Conservation (phyloP, 1,140 invertebrate genomes). For the Brachionus sp. region DNA sequence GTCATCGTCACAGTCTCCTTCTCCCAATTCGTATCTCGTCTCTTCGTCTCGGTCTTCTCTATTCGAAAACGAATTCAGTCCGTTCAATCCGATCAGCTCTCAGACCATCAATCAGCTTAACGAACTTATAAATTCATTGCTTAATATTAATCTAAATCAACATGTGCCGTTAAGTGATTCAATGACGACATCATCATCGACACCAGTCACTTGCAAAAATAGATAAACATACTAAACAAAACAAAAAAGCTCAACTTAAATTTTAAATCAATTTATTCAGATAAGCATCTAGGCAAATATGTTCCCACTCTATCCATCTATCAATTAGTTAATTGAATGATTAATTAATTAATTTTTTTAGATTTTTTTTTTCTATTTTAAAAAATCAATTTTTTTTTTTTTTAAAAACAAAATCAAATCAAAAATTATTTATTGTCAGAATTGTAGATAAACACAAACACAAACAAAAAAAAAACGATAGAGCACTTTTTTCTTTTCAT, state of each 20-base stretch:
- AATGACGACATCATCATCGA: not conserved
- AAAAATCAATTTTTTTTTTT: not conserved
- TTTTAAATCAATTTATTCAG: not conserved
- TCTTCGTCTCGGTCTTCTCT: conserved; percentile 3
- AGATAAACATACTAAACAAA: not conserved
- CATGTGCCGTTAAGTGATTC: not conserved
- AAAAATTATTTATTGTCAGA: not conserved
- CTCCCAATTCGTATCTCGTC: conserved; percentile 36
- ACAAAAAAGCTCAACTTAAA: not conserved
- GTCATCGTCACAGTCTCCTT: conserved; percentile 35
- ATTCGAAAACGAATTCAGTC: not conserved
- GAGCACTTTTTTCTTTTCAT: too few species aligned
- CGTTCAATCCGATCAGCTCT: conserved; percentile 5
- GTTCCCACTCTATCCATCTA: not conserved
- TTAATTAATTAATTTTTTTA: not conserved
- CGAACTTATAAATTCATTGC: conserved; percentile 5
- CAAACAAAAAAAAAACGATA: not conserved
- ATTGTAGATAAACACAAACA: not conserved
- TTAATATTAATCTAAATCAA: not conserved
- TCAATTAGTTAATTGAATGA: too few species aligned
- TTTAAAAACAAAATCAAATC: not conserved
- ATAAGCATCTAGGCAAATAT: not conserved
- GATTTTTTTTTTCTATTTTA: not conserved
- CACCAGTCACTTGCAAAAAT: conserved; percentile 10
- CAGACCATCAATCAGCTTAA: conserved; percentile 19